Conservation (phyloP, 2,113 vertebrate genomes). For the Hemichromis elongatus region DNA sequence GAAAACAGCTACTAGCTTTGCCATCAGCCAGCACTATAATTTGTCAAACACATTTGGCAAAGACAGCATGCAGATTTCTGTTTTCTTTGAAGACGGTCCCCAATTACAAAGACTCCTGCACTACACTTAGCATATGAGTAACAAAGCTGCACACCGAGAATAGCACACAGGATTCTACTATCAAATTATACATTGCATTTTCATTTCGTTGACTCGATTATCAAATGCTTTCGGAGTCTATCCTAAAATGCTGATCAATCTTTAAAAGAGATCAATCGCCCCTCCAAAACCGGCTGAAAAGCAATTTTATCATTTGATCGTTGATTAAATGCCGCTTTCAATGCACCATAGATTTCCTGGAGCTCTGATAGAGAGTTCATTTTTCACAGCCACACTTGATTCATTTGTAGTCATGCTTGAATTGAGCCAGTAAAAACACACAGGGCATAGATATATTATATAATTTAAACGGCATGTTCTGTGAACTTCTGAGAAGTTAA, state of each 20-base stretch:
- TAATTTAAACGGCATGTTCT: not conserved
- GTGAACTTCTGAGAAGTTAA: not conserved
- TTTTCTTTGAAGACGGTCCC: conserved; percentile 3
- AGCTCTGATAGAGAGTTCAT: conserved; percentile 17
- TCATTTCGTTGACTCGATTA: not conserved
- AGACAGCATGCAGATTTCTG: not conserved
- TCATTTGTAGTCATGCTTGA: not conserved
- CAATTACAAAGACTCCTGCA: conserved; percentile 5
- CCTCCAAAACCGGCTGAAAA: not conserved
- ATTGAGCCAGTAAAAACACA: not conserved
- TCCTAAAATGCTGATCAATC: not conserved
- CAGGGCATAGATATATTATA: not conserved
- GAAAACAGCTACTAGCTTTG: conserved; percentile 32
- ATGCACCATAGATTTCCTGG: not conserved
- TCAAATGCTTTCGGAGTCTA: not conserved
- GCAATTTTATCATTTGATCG: conserved; percentile 24
- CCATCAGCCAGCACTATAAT: conserved; percentile 6
- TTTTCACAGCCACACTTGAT: conserved; percentile 44
- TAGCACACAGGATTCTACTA: not conserved
- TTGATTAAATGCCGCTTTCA: conserved; percentile 39
- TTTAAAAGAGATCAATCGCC: not conserved
- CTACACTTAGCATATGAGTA: not conserved
- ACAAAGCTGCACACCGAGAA: not conserved
- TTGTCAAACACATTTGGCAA: conserved; percentile 7
- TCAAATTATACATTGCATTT: not conserved